Evolutionary conservation across 2,113 vertebrate genomes (phyloP).

Genomic region (Lasiurus borealis): DNA sequence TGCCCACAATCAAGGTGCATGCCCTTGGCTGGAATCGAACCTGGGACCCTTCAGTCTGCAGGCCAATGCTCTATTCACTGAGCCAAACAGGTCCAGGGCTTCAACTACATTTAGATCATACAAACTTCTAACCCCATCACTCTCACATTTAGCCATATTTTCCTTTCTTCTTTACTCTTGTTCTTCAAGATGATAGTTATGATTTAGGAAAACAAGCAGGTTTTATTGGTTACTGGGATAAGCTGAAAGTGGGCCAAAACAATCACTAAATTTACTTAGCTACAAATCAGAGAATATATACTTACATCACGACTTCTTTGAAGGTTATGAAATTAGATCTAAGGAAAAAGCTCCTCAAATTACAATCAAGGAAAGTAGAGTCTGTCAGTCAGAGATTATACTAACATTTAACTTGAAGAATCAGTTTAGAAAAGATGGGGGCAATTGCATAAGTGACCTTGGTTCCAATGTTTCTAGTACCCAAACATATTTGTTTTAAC

Average conservation of each 20-base stretch:
- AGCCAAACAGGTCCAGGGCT: too few species aligned
- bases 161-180: not conserved
- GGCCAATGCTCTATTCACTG: too few species aligned
- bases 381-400: not conserved
- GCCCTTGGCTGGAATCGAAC: too few species aligned
- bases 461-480: not conserved
- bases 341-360: not conserved
- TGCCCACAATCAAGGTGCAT: too few species aligned
- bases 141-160: not conserved
- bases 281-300: not conserved
- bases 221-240: not conserved
- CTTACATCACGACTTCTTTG: not conserved
- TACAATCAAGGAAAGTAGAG: not conserved
- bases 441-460: not conserved
- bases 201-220: not conserved
- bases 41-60: too few species aligned
- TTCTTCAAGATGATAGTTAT: not conserved
- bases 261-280: slow-evolving; percentile 9
- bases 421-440: not conserved
- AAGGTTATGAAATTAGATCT: slow-evolving; percentile 19
- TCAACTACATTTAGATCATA: not conserved
- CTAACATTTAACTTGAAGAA: slow-evolving; percentile 23
- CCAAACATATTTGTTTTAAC: slow-evolving; percentile 68
- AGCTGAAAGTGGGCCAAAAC: not conserved
- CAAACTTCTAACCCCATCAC: not conserved